Percentiles rank a stretch among this genome's conserved stretches.
These are phyloP conservation scores for Tupaia chinensis DNA, from an alignment of 2,113 vertebrate genomes.

Conservation along the genomic window DNA sequence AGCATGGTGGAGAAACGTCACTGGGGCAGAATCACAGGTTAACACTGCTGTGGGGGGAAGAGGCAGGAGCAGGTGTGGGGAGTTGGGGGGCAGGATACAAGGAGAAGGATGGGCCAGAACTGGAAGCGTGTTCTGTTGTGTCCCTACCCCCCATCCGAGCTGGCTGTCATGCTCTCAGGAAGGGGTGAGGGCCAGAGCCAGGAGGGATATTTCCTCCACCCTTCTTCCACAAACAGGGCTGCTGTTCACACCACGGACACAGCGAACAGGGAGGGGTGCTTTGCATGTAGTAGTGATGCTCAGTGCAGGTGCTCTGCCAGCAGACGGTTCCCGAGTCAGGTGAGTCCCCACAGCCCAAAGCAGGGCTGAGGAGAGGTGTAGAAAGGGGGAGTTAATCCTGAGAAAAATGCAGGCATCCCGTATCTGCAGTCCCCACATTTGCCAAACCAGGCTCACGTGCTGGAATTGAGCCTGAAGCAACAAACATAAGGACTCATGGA, in stretches of 20 bases:
- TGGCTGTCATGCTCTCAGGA: neutral
- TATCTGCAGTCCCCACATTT: neutral
- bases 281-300: rapidly evolving
- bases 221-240: too few species aligned
- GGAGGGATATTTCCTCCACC: rapidly evolving
- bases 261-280: too few species aligned
- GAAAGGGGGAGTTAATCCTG: neutral
- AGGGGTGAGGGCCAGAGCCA: neutral
- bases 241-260: neutral
- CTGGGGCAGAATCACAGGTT: too few species aligned
- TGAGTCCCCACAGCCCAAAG: neutral
- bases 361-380: too few species aligned
- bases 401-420: neutral
- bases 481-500: neutral
- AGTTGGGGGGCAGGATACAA: neutral
- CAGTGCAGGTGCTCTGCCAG: rapidly evolving
- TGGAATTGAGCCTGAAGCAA: neutral
- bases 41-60: neutral
- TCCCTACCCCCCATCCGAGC: neutral
- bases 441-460: neutral
- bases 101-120: neutral
- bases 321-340: neutral
- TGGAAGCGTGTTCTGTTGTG: neutral
- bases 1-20: neutral
- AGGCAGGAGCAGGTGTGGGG: neutral